A percentile compares a stretch with the other conserved stretches of the same genome.
These are phyloP conservation scores for Iphiclides podalirius DNA, from an alignment of 2,888 invertebrate genomes.

Conservation along the genomic window DNA sequence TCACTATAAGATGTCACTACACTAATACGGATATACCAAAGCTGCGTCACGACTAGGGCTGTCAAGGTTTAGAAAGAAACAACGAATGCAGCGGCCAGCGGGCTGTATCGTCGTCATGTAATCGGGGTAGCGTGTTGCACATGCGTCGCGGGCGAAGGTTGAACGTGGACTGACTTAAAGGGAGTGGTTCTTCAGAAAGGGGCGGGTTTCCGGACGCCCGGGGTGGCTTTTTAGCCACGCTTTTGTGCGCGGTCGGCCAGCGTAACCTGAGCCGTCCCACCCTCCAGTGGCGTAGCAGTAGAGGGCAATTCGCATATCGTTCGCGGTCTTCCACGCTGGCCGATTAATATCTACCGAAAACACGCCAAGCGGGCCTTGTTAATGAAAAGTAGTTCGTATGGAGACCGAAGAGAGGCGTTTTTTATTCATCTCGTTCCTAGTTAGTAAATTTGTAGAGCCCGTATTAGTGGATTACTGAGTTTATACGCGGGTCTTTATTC, in stretches of 20 bases:
- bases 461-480: slow-evolving; percentile 27
- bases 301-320: slow-evolving; percentile 17
- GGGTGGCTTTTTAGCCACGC: slow-evolving; percentile 68
- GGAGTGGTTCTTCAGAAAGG: slow-evolving; percentile 65
- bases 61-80: background rate
- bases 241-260: slow-evolving; percentile 53
- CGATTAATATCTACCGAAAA: slow-evolving; percentile 44
- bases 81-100: slow-evolving; percentile 9
- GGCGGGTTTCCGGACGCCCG: slow-evolving; percentile 52
- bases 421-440: background rate
- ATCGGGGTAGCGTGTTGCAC: slow-evolving; percentile 28
- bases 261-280: slow-evolving; percentile 41
- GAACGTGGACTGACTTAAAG: slow-evolving; percentile 54
- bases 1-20: slow-evolving; percentile 21
- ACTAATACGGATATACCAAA: slow-evolving; percentile 19
- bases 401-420: slow-evolving; percentile 22
- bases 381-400: slow-evolving; percentile 29
- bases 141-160: slow-evolving; percentile 39
- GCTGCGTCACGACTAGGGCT: background rate
- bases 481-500: slow-evolving; percentile 36
- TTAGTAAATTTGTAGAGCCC: slow-evolving; percentile 18
- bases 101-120: slow-evolving; percentile 14
- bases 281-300: slow-evolving; percentile 21
- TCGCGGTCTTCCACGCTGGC: slow-evolving; percentile 37
- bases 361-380: slow-evolving; percentile 28